phyloP scores from a whole-genome alignment of 2,888 invertebrate genomes.

The Epiblema foenella region DNA sequence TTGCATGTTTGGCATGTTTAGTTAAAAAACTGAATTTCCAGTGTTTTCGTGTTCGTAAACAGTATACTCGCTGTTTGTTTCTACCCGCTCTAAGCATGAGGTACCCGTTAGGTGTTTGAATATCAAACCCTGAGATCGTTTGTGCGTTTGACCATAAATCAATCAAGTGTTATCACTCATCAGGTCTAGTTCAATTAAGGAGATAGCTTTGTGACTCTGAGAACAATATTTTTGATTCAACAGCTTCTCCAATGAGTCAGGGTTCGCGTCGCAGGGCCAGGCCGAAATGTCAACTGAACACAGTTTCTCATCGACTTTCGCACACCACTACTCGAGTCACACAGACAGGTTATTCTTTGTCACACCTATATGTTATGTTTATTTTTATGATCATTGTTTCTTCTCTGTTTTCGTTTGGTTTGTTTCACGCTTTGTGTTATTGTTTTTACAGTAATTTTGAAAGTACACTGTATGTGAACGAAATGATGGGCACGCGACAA shows the following conservation, averaged over 20 bases:
- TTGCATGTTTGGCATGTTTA: neutral
- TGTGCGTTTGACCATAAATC: slow-evolving; percentile 11
- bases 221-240: slow-evolving; percentile 42
- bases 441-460: slow-evolving; percentile 84
- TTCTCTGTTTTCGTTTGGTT: slow-evolving; percentile 46
- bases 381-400: slow-evolving; percentile 46
- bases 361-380: slow-evolving; percentile 35
- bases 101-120: slow-evolving; percentile 4
- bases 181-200: neutral
- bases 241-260: slow-evolving; percentile 83
- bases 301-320: slow-evolving; percentile 76
- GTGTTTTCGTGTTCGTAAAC: neutral
- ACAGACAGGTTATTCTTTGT: slow-evolving; percentile 70
- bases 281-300: slow-evolving; percentile 78
- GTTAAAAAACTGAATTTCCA: neutral
- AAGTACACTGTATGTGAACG: slow-evolving; percentile 82
- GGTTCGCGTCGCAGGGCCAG: slow-evolving; percentile 82
- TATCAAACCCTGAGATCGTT: slow-evolving; percentile 9
- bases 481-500: slow-evolving; percentile 77
- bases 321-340: slow-evolving; percentile 79
- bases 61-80: neutral
- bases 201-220: neutral
- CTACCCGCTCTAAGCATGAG: slow-evolving; percentile 1
- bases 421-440: slow-evolving; percentile 72
- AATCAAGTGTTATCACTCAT: too few species aligned